Evolutionary conservation across 1,140 invertebrate species (phyloP).

Genomic region (Saccostrea echinata): DNA sequence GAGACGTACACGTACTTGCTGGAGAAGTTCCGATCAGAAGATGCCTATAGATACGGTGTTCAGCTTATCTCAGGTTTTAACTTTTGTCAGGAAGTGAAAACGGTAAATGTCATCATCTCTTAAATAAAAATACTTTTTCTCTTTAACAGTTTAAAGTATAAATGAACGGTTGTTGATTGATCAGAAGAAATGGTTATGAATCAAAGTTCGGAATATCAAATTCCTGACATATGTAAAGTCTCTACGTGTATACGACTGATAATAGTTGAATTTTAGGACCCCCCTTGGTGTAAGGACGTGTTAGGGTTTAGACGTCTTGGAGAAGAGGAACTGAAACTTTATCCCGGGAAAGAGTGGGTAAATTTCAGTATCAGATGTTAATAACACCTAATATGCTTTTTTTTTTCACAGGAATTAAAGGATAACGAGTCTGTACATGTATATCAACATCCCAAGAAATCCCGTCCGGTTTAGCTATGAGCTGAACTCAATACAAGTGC

Average conservation of each 20-base stretch:
- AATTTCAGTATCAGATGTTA: background rate
- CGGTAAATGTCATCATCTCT: background rate
- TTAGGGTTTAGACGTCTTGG: conserved; percentile 37
- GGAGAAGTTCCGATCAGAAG: background rate
- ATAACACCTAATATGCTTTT: too few species aligned
- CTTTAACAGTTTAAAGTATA: too few species aligned
- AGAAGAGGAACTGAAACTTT: conserved; percentile 44
- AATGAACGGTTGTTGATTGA: too few species aligned
- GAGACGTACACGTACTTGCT: conserved; percentile 54
- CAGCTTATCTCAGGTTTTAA: conserved; percentile 57
- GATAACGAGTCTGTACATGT: too few species aligned
- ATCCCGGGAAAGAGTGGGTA: conserved; percentile 47
- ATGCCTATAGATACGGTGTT: conserved; percentile 40
- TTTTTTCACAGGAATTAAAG: too few species aligned
- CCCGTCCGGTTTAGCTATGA: too few species aligned
- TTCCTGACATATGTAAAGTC: too few species aligned
- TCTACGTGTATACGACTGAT: background rate
- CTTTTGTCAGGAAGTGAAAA: conserved; percentile 36
- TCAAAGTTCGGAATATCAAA: too few species aligned
- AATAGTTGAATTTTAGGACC: conserved; percentile 29
- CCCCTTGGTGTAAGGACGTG: conserved; percentile 48
- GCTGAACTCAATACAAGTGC: too few species aligned
- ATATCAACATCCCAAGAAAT: too few species aligned
- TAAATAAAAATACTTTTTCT: too few species aligned
- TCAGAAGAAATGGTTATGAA: too few species aligned